phyloP scores from a whole-genome alignment of 2,888 invertebrate genomes.

The Patella caerulea region DNA sequence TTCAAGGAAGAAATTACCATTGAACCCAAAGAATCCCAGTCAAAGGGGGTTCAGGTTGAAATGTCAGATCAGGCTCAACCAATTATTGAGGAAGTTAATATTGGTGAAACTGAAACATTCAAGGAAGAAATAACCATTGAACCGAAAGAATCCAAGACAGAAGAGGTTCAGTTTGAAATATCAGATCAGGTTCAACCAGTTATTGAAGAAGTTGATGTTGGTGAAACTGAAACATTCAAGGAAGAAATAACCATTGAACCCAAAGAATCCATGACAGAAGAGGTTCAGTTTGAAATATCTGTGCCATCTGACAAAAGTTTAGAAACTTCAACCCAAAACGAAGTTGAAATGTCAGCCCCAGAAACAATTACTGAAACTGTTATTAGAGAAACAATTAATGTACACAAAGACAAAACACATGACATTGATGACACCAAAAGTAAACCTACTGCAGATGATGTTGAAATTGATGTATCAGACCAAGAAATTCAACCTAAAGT shows the following conservation, averaged over 20 bases:
- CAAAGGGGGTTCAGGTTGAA: not conserved
- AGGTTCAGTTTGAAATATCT: slow-evolving; percentile 12
- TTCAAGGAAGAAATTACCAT: slow-evolving; percentile 20
- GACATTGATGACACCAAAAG: not conserved
- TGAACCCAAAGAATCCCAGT: not conserved
- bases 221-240: not conserved
- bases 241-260: no score
- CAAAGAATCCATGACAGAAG: not conserved
- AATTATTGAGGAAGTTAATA: slow-evolving; percentile 14
- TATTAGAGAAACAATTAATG: not conserved
- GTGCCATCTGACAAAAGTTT: not conserved
- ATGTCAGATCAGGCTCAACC: slow-evolving; percentile 11
- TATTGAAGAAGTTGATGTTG: slow-evolving; percentile 10
- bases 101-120: slow-evolving; percentile 15
- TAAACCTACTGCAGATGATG: no score
- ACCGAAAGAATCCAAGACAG: not conserved
- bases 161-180: not conserved
- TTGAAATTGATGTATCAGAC: slow-evolving; percentile 8
- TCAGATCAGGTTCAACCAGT: not conserved
- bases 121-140: slow-evolving; percentile 10
- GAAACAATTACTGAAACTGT: not conserved
- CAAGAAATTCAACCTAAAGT: not conserved
- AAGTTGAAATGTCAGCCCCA: slow-evolving; percentile 1
- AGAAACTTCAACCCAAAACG: not conserved
- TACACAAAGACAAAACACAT: not conserved